Evolutionary conservation across 2,797 vertebrate genomes (phyloP).

Genomic region (Diglossa cyanea): DNA sequence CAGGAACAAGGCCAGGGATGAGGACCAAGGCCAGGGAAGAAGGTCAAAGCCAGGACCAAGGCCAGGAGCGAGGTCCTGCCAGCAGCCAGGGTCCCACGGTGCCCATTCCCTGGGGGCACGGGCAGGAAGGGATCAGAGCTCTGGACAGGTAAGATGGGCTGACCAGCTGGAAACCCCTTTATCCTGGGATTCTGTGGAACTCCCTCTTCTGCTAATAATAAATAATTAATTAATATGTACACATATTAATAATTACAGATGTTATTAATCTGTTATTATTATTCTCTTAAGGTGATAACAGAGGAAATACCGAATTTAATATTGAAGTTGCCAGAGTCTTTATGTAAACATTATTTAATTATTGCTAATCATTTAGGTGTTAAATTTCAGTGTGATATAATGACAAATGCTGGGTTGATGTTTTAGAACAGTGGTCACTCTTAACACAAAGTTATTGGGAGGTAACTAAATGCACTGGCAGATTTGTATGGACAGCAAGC

Average conservation of each 20-base stretch:
- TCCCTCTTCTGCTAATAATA: background rate
- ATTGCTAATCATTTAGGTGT: background rate
- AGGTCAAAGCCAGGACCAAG: no score
- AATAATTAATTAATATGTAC: no score
- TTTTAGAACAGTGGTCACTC: background rate
- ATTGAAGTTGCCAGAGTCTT: background rate
- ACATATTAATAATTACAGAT: background rate
- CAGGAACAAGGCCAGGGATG: background rate
- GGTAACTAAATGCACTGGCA: background rate
- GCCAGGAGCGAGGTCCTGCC: background rate
- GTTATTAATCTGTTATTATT: no score
- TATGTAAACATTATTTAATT: background rate
- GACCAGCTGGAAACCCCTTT: no score
- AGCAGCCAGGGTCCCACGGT: background rate
- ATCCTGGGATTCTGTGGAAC: background rate
- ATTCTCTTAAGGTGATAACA: background rate
- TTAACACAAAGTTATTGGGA: background rate
- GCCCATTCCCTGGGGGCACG: rapidly evolving
- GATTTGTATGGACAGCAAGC: background rate
- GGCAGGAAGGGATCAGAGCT: background rate
- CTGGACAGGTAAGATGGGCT: conserved; percentile 20
- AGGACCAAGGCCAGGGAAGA: background rate
- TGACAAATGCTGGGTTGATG: background rate
- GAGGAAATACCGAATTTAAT: background rate
- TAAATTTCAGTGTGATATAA: background rate